phyloP scores from a whole-genome alignment of 2,888 invertebrate genomes.

The Argynnis bischoffii region DNA sequence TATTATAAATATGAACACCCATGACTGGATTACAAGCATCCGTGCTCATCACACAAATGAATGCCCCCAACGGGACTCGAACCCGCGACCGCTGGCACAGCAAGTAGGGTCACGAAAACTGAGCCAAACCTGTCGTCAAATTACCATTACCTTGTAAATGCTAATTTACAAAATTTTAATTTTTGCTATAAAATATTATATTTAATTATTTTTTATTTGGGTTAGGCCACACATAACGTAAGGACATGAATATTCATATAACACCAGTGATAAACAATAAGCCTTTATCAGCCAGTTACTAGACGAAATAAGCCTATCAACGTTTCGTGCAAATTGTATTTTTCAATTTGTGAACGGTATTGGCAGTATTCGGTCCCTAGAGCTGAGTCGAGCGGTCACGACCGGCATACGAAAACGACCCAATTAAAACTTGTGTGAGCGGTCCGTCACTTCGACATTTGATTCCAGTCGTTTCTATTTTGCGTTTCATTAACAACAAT shows the following conservation, averaged over 20 bases:
- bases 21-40: no score
- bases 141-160: no score
- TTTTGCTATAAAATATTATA: no score
- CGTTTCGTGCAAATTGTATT: conserved; percentile 12
- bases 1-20: no score
- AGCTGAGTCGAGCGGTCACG: conserved; percentile 21
- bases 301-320: neutral
- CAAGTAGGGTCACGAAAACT: no score
- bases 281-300: neutral
- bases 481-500: conserved; percentile 17
- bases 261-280: neutral
- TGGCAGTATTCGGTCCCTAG: conserved; percentile 5
- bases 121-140: no score
- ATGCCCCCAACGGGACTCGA: no score
- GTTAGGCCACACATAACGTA: no score
- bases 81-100: no score
- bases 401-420: conserved; percentile 35
- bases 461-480: conserved; percentile 25
- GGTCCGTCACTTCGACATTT: conserved; percentile 32
- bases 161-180: no score
- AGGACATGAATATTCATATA: neutral
- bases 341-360: conserved; percentile 14
- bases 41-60: no score
- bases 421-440: conserved; percentile 40
- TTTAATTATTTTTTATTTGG: no score